phyloP scores from a whole-genome alignment of 2,113 vertebrate species.

The Clupea harengus region DNA sequence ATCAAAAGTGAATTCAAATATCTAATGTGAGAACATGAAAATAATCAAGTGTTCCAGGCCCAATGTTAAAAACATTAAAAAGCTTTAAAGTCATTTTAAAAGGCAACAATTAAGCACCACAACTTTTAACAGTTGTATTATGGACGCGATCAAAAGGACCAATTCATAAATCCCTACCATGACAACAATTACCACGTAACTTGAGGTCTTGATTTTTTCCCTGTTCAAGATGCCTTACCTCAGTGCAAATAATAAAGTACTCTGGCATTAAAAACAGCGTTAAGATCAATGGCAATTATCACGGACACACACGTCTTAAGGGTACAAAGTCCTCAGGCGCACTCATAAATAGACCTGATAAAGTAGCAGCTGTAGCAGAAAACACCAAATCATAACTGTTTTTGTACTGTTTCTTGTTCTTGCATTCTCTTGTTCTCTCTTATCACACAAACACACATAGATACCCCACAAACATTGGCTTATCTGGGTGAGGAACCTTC shows the following conservation, averaged over 20 bases:
- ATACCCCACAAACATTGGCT: neutral
- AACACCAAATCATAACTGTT: neutral
- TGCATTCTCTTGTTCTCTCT: neutral
- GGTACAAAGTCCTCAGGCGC: neutral
- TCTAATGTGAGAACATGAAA: neutral
- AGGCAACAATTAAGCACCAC: neutral
- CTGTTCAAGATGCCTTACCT: neutral
- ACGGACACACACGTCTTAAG: neutral
- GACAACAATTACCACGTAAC: neutral
- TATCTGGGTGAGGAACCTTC: neutral
- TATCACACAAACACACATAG: neutral
- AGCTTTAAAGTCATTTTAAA: neutral
- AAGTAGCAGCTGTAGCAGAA: neutral
- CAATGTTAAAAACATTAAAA: neutral
- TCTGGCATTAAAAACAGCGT: neutral
- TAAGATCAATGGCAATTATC: neutral
- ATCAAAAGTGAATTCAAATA: neutral
- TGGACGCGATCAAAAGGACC: neutral
- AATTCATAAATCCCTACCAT: neutral
- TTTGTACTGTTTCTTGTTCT: neutral
- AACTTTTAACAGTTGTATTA: neutral
- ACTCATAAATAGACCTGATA: neutral
- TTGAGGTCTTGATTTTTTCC: neutral
- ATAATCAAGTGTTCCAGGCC: neutral
- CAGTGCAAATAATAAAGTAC: conserved; percentile 11